phyloP scores from a whole-genome alignment of 2,888 invertebrate species.

The Halocaridina rubra region DNA sequence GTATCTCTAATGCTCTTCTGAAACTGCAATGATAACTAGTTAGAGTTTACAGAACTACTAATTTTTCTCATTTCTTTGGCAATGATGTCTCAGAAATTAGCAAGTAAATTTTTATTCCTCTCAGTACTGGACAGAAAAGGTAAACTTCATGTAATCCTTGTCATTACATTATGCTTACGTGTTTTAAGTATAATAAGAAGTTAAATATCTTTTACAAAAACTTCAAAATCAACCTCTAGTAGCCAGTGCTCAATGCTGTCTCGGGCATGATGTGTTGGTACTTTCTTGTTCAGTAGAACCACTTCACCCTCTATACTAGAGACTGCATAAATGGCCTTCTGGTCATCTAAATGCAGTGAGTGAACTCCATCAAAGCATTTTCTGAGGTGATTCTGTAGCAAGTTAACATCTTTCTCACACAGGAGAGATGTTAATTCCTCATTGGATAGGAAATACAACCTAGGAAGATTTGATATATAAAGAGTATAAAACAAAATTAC shows the following conservation, averaged over 20 bases:
- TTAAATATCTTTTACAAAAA: no score
- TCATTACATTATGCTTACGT: not conserved
- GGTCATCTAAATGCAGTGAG: conserved; percentile 76
- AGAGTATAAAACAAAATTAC: no score
- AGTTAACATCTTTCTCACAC: conserved; percentile 80
- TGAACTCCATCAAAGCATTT: conserved; percentile 87
- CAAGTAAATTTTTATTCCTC: no score
- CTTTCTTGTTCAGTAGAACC: conserved; percentile 75
- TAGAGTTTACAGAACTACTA: no score
- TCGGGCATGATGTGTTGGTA: conserved; percentile 73
- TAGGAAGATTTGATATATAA: not conserved
- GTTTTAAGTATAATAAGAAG: not conserved
- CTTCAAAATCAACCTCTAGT: conserved; percentile 70
- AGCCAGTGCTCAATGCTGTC: conserved; percentile 85
- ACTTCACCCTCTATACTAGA: conserved; percentile 82
- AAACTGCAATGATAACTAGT: conserved; percentile 45
- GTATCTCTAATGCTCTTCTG: conserved; percentile 41
- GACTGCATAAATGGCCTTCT: conserved; percentile 79
- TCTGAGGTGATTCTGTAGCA: conserved; percentile 84
- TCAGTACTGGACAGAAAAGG: no score
- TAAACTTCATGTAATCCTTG: no score
- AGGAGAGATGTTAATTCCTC: conserved; percentile 85
- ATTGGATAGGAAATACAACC: conserved; percentile 78
- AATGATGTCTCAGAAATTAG: no score
- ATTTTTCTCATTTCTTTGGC: no score